Conservation (phyloP, 2,113 vertebrate species). For the Charina bottae region DNA sequence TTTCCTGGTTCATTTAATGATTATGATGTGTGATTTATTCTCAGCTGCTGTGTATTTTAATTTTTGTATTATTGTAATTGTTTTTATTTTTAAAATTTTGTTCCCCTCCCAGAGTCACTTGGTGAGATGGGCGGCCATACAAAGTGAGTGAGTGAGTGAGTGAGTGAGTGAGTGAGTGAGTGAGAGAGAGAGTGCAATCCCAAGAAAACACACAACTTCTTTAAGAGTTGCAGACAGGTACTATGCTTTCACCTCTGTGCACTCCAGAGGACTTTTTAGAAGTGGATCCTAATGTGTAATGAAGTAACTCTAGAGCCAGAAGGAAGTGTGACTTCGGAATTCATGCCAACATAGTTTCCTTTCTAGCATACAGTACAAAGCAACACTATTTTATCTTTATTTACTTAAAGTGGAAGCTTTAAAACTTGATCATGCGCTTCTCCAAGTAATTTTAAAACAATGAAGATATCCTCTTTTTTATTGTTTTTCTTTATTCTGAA, state of each 20-base stretch:
- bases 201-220: neutral
- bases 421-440: neutral
- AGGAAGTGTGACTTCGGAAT: conserved; percentile 40
- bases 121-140: neutral
- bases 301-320: conserved; percentile 29
- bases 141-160: neutral
- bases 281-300: neutral
- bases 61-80: neutral
- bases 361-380: conserved; percentile 39
- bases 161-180: neutral
- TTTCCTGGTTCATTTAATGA: neutral
- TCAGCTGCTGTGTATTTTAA: neutral
- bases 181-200: neutral
- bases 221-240: neutral
- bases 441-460: neutral
- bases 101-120: neutral
- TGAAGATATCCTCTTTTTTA: neutral
- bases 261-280: neutral
- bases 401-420: conserved; percentile 29
- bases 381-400: conserved; percentile 49
- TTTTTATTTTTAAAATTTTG: neutral
- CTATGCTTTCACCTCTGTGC: neutral
- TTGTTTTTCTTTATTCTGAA: conserved; percentile 36
- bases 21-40: neutral
- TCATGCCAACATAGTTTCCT: conserved; percentile 35